Percentiles rank a stretch among this genome's conserved stretches.
These are phyloP conservation scores for Sprattus sprattus DNA, from an alignment of 2,113 vertebrate genomes.

Conservation along the genomic window DNA sequence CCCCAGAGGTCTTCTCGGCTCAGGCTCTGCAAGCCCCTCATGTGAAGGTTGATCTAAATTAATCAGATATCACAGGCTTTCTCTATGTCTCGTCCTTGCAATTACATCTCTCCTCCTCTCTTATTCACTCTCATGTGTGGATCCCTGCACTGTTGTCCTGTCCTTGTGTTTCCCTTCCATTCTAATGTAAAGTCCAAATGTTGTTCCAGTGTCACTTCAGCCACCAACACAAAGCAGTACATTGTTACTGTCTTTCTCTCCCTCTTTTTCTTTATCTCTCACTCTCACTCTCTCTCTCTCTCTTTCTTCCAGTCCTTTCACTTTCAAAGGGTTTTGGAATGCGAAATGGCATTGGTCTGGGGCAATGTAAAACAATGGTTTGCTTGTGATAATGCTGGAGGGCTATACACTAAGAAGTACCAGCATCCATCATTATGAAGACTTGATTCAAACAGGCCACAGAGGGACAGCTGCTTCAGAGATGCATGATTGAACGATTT, in stretches of 20 bases:
- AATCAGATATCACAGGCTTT: background rate
- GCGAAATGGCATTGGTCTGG: conserved; percentile 26
- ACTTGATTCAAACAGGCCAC: conserved; percentile 24
- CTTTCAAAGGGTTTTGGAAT: conserved; percentile 38
- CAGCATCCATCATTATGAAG: conserved; percentile 6
- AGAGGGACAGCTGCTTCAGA: conserved; percentile 7
- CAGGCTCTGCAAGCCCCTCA: background rate
- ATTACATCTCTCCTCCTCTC: background rate
- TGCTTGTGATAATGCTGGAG: conserved; percentile 32
- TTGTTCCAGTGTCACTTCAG: conserved; percentile 22
- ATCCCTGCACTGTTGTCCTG: background rate
- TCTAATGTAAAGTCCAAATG: conserved; percentile 20
- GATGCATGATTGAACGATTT: conserved; percentile 1
- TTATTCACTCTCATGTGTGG: background rate
- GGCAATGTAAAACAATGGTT: conserved; percentile 34
- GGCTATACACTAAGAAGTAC: conserved; percentile 18
- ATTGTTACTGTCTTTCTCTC: conserved; percentile 17
- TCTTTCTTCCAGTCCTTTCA: conserved; percentile 11
- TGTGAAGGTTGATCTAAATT: conserved; percentile 3
- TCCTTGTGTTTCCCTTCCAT: conserved; percentile 20
- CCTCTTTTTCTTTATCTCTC: background rate
- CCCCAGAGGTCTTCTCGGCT: background rate
- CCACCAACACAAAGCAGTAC: conserved; percentile 30
- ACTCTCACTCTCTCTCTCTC: background rate
- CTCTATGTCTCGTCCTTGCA: conserved; percentile 27